These are phyloP conservation scores for Euura lappo DNA, from an alignment of 1,140 invertebrate species.

Conservation along the genomic window DNA sequence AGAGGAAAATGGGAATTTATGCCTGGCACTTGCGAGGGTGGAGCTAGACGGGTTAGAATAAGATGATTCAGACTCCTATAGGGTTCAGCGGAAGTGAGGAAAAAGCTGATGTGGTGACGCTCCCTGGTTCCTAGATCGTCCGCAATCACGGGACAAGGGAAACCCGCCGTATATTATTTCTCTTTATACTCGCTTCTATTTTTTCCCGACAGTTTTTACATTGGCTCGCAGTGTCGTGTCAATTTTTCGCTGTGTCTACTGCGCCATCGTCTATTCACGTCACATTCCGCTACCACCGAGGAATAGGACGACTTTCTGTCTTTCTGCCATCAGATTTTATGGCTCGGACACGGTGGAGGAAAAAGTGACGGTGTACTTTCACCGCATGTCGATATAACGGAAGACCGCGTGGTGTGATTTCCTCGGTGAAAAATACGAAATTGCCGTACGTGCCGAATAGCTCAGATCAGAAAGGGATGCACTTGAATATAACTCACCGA, in stretches of 20 bases:
- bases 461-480: not conserved
- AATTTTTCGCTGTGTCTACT: too few relatives aligned
- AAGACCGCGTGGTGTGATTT: not conserved
- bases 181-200: too few relatives aligned
- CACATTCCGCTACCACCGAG: too few relatives aligned
- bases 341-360: not conserved
- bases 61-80: not conserved
- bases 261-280: too few relatives aligned
- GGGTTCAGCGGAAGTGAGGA: not conserved
- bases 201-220: too few relatives aligned
- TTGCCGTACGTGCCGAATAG: not conserved
- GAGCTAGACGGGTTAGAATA: not conserved
- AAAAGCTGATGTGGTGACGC: not conserved
- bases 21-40: not conserved
- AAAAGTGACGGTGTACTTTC: too few relatives aligned
- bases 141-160: not conserved
- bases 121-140: not conserved
- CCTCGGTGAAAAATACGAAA: not conserved
- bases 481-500: not conserved
- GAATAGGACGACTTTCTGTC: not conserved
- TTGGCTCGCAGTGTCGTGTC: too few relatives aligned
- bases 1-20: slow-evolving; percentile 6
- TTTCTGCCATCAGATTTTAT: too few relatives aligned
- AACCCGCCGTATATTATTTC: not conserved
- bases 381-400: not conserved